These are phyloP conservation scores for Branchipolynoe longqiensis DNA, from an alignment of 2,888 invertebrate genomes.

Conservation along the genomic window DNA sequence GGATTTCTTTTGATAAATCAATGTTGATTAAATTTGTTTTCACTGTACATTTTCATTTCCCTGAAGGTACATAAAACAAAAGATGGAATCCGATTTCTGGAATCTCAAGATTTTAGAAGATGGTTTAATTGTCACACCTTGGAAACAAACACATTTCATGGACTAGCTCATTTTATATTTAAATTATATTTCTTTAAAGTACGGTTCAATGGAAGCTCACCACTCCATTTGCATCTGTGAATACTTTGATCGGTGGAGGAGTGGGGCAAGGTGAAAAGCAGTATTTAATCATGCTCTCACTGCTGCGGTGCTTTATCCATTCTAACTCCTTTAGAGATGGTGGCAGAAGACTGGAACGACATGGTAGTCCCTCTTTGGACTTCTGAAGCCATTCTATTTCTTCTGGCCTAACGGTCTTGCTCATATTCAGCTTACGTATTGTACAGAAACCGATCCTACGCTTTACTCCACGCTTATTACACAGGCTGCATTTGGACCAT, in stretches of 20 bases:
- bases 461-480: constrained; percentile 85
- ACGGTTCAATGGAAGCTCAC: neutral
- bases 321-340: constrained; percentile 74
- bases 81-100: neutral
- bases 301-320: constrained; percentile 82
- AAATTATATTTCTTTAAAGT: neutral
- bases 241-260: constrained; percentile 74
- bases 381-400: constrained; percentile 44
- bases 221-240: constrained; percentile 84
- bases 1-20: neutral
- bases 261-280: constrained; percentile 81
- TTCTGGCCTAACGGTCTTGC: neutral
- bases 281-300: constrained; percentile 84
- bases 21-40: neutral
- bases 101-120: neutral
- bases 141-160: neutral
- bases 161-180: too few relatives aligned
- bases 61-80: neutral
- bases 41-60: neutral
- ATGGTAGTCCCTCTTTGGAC: constrained; percentile 84
- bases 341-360: constrained; percentile 84
- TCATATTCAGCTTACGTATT: constrained; percentile 71
- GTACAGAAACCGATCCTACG: constrained; percentile 86
- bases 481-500: constrained; percentile 87
- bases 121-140: neutral